These are phyloP conservation scores for Onychostruthus taczanowskii DNA, from an alignment of 2,113 vertebrate species.

Conservation along the genomic window DNA sequence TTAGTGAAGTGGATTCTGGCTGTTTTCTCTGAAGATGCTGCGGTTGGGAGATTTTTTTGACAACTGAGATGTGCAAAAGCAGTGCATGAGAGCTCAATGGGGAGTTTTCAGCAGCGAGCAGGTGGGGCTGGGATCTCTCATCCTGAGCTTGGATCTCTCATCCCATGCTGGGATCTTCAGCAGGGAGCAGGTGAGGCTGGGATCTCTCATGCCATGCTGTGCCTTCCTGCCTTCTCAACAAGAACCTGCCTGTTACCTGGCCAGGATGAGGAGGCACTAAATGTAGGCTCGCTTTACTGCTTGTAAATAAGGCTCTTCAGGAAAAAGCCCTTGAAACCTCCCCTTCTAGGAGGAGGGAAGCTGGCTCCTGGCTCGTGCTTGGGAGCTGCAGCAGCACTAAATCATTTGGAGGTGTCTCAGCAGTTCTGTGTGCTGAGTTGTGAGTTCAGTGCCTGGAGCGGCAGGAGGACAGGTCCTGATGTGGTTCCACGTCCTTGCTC, in stretches of 20 bases:
- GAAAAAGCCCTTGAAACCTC: background rate
- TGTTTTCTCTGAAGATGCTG: background rate
- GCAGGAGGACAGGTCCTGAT: accelerated
- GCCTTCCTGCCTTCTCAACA: background rate
- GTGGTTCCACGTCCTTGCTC: accelerated
- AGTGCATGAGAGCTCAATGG: background rate
- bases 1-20: conserved; percentile 36
- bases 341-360: background rate
- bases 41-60: background rate
- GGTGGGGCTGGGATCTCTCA: background rate
- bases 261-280: background rate
- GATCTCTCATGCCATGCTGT: background rate
- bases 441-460: accelerated
- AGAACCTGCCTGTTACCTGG: accelerated
- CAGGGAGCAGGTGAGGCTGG: background rate
- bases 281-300: background rate
- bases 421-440: conserved; percentile 4
- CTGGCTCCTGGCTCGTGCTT: background rate
- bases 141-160: background rate
- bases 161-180: background rate
- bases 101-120: background rate
- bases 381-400: background rate
- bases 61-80: background rate
- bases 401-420: conserved; percentile 8
- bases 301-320: background rate